A percentile compares a stretch with the other conserved stretches of the same genome.
Conservation (phyloP, 2,888 invertebrate species). For the Amphimallon solstitiale region DNA sequence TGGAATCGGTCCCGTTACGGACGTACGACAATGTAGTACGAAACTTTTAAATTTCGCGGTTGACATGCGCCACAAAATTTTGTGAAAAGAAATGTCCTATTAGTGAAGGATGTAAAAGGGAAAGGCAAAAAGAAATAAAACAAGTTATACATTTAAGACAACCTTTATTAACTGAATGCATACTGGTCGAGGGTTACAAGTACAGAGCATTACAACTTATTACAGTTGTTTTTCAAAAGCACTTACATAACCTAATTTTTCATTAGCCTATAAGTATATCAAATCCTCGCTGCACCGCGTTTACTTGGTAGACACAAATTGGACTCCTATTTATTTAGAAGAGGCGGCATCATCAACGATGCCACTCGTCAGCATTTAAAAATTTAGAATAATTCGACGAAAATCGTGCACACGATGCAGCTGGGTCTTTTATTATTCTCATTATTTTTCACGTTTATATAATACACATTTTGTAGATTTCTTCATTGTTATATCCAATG, state of each 20-base stretch:
- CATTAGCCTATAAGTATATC: conserved; percentile 30
- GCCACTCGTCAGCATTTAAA: conserved; percentile 36
- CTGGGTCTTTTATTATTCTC: conserved; percentile 46
- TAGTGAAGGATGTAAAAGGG: too few relatives aligned
- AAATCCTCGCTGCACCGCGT: conserved; percentile 56
- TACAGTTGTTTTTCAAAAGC: conserved; percentile 63
- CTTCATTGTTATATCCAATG: conserved; percentile 32
- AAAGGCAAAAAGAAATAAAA: conserved; percentile 1
- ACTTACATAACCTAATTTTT: conserved; percentile 63
- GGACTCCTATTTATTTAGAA: conserved; percentile 30
- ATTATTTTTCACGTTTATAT: conserved; percentile 26
- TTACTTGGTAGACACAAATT: conserved; percentile 41
- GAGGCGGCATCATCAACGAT: neutral
- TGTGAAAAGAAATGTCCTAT: too few relatives aligned
- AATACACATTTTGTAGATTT: conserved; percentile 13
- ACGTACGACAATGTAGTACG: too few relatives aligned
- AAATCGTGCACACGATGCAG: conserved; percentile 56
- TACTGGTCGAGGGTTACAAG: conserved; percentile 68
- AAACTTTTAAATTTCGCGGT: too few relatives aligned
- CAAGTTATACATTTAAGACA: conserved; percentile 65
- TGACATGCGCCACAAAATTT: too few relatives aligned
- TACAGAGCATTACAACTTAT: conserved; percentile 64
- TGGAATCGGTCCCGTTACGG: too few relatives aligned
- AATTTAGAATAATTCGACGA: conserved; percentile 56
- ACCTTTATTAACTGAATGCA: conserved; percentile 69